Base-by-base conservation (phyloP, 2,888 invertebrate genomes). In the Lasioglossum marginatum region DNA sequence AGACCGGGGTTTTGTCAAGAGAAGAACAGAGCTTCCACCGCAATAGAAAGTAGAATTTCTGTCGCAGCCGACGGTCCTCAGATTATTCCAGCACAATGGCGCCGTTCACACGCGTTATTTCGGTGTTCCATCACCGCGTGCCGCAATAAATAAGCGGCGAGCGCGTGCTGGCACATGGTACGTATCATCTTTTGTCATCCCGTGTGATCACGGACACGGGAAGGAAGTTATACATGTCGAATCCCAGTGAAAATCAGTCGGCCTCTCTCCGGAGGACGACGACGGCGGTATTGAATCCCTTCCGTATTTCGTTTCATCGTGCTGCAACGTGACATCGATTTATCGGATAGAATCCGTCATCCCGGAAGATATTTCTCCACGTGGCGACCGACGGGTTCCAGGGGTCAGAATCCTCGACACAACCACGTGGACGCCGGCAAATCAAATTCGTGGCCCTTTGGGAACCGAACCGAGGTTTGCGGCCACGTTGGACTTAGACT, bases 401-500 rank as follows among this genome's bases (percentile, higher is more conserved):
- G 27, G 63, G 70, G 34, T 63, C 37, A 37, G 40, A 4, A 70
- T 75, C 43, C 27, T 68, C 74, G 70, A 31, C 74, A 74, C 45
- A 57, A 19, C 68, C 19, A 77, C 14, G 34, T 8, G 57, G 31
- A 37, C 31, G 16, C 63, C 34, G 73, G 40, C 78, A 82, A 84
- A 88, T 89, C 71, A 88, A 86, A 88, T 90, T 84, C 76, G 34
- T 14, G 31, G 60, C 23, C 66, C 66, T 34, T 68, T 23, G 66
- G 66, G 66, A 63, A 34, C 23, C 23, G 66, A 23, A 34, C 19
- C 37, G 37, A 48, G 75, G 4, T 57, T 57, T 57, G 57, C n/a
- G 57, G 12, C n/a, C 75, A n/a, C n/a, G 34, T 10, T 60, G 23
- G 8, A 71, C 68, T n/a, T n/a, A n/a, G n/a, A n/a, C 76, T 27